Evolutionary conservation across 2,797 vertebrate species (phyloP).

Genomic region (Lagorchestes hirsutus): DNA sequence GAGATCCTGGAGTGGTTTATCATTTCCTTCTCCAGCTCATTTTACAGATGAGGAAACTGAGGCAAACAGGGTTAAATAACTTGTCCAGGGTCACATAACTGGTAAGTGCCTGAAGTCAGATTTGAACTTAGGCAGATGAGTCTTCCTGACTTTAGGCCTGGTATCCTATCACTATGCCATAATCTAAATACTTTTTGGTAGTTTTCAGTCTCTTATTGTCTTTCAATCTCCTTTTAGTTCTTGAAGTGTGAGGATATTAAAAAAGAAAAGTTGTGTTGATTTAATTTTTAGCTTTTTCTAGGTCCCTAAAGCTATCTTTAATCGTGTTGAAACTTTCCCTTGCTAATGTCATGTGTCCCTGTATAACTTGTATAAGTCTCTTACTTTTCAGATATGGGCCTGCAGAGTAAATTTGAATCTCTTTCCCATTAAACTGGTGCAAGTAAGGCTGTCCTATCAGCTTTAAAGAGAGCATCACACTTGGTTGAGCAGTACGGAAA

Average conservation of each 20-base stretch:
- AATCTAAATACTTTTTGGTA: neutral
- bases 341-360: neutral
- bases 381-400: conserved; percentile 20
- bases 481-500: neutral
- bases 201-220: neutral
- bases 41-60: neutral
- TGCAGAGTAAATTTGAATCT: neutral
- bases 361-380: neutral
- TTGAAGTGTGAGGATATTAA: conserved; percentile 26
- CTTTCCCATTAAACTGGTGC: conserved; percentile 22
- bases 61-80: neutral
- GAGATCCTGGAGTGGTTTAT: neutral
- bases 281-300: neutral
- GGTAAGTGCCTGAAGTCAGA: neutral
- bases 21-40: neutral
- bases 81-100: neutral
- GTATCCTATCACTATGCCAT: neutral
- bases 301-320: neutral
- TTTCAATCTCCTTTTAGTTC: conserved; percentile 17
- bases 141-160: neutral
- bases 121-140: neutral
- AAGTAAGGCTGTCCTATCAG: neutral
- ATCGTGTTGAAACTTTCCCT: neutral
- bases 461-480: neutral
- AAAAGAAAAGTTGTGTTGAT: neutral